Conservation (phyloP, 1,140 invertebrate genomes). For the Leptinotarsa texana region DNA sequence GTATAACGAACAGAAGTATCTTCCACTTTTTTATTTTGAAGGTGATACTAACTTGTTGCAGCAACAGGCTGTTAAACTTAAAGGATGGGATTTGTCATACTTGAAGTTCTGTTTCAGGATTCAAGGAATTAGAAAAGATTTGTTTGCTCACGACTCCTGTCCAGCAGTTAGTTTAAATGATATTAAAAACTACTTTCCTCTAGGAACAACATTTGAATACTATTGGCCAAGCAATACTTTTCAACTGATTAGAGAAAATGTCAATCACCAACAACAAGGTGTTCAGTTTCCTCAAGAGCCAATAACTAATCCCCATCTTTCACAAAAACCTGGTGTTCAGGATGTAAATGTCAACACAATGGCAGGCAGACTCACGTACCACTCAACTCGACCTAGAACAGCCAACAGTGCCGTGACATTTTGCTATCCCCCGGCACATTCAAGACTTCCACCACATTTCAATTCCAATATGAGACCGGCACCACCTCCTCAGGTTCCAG, state of each 20-base stretch:
- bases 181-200: conserved; percentile 88
- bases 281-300: conserved; percentile 68
- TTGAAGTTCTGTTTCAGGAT: conserved; percentile 93
- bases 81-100: conserved; percentile 90
- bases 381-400: conserved; percentile 43
- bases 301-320: conserved; percentile 52
- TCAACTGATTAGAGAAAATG: conserved; percentile 65
- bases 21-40: conserved; percentile 93
- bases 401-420: conserved; percentile 43
- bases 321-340: conserved; percentile 59
- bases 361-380: conserved; percentile 42
- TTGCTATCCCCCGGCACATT: conserved; percentile 56
- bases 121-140: conserved; percentile 87
- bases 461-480: conserved; percentile 55
- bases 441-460: conserved; percentile 45
- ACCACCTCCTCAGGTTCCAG: conserved; percentile 62
- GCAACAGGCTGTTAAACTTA: conserved; percentile 79
- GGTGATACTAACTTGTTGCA: conserved; percentile 89
- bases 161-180: conserved; percentile 86
- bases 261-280: conserved; percentile 57
- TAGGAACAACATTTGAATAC: conserved; percentile 85
- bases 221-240: conserved; percentile 88
- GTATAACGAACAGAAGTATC: conserved; percentile 80
- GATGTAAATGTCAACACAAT: conserved; percentile 44
- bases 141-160: conserved; percentile 87